Percentiles rank a stretch among this genome's conserved stretches.
Conservation (phyloP, 2,113 vertebrate species). For the Bettongia penicillata region DNA sequence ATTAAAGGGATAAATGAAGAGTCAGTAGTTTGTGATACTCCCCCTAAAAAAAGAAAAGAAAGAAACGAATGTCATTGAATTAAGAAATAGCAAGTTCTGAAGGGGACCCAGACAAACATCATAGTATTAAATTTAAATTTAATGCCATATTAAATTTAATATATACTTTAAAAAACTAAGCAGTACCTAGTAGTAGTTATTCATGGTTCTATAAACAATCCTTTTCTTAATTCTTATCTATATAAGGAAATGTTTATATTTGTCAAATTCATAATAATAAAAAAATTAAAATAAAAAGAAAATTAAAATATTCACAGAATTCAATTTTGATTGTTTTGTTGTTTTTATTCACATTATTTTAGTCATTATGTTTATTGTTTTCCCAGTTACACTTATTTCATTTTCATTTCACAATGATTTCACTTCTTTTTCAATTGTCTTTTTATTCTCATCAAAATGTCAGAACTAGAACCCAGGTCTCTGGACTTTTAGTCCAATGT, state of each 20-base stretch:
- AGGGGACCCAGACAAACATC: background rate
- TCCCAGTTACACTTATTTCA: background rate
- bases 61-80: background rate
- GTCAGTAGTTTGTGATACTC: too few species aligned
- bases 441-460: background rate
- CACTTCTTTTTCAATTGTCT: background rate
- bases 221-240: background rate
- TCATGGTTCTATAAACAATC: background rate
- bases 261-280: background rate
- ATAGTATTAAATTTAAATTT: background rate
- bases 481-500: background rate
- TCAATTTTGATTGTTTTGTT: background rate
- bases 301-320: background rate
- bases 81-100: background rate
- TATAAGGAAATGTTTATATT: background rate
- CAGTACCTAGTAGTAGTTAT: background rate
- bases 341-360: background rate
- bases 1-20: too few species aligned
- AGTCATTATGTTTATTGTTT: background rate
- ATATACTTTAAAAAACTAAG: background rate
- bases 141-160: background rate
- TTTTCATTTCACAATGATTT: background rate
- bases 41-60: too few species aligned
- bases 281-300: background rate
- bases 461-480: background rate